These are phyloP conservation scores for Hystrix brachyura DNA, from an alignment of 2,113 vertebrate species.

Conservation along the genomic window DNA sequence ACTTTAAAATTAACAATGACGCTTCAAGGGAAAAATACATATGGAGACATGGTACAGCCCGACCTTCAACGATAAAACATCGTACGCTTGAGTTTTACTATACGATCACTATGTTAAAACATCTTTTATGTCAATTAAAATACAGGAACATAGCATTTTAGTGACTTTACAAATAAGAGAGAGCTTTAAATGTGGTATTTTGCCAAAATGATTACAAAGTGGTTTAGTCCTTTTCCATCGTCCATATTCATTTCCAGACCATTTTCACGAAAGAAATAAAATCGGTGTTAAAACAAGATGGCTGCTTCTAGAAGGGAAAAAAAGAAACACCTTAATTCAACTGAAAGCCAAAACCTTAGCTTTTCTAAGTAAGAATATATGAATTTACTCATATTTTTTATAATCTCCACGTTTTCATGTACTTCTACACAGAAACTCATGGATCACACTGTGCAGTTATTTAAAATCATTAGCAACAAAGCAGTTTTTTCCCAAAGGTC, in stretches of 20 bases:
- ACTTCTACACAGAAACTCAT: background rate
- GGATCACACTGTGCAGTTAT: background rate
- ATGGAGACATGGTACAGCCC: slow-evolving; percentile 61
- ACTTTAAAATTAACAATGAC: slow-evolving; percentile 58
- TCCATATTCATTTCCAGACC: slow-evolving; percentile 73
- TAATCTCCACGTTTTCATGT: background rate
- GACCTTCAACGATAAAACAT: slow-evolving; percentile 48
- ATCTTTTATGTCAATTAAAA: slow-evolving; percentile 47
- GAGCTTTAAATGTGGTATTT: background rate
- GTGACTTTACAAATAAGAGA: background rate
- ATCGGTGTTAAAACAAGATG: slow-evolving; percentile 76
- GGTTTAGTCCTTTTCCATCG: slow-evolving; percentile 61
- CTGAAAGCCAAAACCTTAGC: slow-evolving; percentile 52
- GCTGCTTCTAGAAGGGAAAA: slow-evolving; percentile 31
- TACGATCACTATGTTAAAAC: slow-evolving; percentile 32
- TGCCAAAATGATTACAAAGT: slow-evolving; percentile 60
- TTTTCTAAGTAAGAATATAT: slow-evolving; percentile 53
- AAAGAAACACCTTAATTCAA: background rate
- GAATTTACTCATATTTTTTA: background rate
- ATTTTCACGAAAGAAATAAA: slow-evolving; percentile 75
- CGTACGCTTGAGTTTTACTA: slow-evolving; percentile 7
- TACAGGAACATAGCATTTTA: background rate
- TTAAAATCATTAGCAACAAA: slow-evolving; percentile 37
- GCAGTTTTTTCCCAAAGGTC: background rate
- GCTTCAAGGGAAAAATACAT: background rate